Conservation (phyloP, 2,113 vertebrate genomes). For the Zosterops hypoxanthus region DNA sequence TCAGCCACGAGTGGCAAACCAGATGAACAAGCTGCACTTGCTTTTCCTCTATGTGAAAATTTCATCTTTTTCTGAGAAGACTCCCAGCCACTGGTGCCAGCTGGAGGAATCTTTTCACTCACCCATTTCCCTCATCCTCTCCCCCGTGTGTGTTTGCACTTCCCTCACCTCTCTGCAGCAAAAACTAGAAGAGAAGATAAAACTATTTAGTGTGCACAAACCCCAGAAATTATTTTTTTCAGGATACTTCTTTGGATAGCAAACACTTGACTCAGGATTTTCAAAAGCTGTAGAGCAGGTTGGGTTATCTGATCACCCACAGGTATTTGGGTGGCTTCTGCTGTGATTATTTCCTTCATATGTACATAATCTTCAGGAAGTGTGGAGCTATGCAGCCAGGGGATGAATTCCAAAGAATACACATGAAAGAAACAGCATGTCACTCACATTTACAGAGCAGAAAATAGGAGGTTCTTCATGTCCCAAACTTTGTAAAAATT, state of each 20-base stretch:
- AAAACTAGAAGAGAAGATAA: neutral
- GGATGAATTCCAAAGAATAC: neutral
- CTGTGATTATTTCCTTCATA: conserved; percentile 35
- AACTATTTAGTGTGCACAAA: neutral
- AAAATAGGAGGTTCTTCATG: neutral
- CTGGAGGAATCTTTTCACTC: neutral
- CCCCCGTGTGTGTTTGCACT: neutral
- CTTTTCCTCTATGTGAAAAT: neutral
- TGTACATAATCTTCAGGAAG: conserved; percentile 42
- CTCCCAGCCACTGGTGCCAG: neutral
- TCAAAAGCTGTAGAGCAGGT: neutral
- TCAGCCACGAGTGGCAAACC: neutral
- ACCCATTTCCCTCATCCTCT: neutral
- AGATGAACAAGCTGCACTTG: neutral
- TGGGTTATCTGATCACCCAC: conserved; percentile 61
- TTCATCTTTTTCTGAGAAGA: neutral
- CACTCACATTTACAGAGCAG: neutral
- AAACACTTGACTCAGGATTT: conserved; percentile 47
- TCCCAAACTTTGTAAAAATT: neutral
- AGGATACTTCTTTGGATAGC: neutral
- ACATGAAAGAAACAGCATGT: neutral
- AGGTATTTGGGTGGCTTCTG: conserved; percentile 62
- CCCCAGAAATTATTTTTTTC: neutral
- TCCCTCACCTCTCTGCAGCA: neutral
- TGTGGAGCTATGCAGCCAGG: neutral